Evolutionary conservation across 2,888 invertebrate species (phyloP).

Genomic region (Teleiodes luculella): DNA sequence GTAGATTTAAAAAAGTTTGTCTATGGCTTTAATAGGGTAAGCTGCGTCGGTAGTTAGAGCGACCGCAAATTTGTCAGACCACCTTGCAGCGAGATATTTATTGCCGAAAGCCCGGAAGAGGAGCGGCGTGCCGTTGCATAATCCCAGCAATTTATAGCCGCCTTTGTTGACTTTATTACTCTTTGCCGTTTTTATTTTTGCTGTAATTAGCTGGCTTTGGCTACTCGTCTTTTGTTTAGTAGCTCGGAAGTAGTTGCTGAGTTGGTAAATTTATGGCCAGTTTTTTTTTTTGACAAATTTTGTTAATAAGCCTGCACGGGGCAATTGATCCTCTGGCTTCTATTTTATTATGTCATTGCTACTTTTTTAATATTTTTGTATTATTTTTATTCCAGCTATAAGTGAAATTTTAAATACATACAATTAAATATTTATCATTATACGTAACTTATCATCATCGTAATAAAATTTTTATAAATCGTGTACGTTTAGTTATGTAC

Average conservation of each 20-base stretch:
- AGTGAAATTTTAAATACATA: too few relatives aligned
- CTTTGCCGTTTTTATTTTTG: constrained; percentile 56
- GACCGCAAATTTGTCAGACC: constrained; percentile 78
- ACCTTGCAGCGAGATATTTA: constrained; percentile 76
- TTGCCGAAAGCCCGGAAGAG: constrained; percentile 69
- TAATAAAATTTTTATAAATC: too few relatives aligned
- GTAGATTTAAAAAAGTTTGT: constrained; percentile 30
- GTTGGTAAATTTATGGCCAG: background rate
- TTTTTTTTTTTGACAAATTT: too few relatives aligned
- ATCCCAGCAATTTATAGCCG: constrained; percentile 69
- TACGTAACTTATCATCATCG: too few relatives aligned
- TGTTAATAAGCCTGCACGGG: background rate
- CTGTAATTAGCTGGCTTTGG: constrained; percentile 21
- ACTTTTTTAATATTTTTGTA: background rate
- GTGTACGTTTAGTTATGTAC: too few relatives aligned
- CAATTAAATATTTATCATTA: too few relatives aligned
- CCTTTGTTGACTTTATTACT: constrained; percentile 64
- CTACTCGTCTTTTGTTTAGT: constrained; percentile 4
- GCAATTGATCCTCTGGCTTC: background rate
- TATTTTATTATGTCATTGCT: background rate
- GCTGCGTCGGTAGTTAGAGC: constrained; percentile 46
- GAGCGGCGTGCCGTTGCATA: constrained; percentile 73
- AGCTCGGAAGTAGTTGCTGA: background rate
- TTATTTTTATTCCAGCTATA: background rate
- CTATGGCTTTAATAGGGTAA: constrained; percentile 44